Evolutionary conservation across 2,888 invertebrate species (phyloP).

Genomic region (Xanthia icteritia): DNA sequence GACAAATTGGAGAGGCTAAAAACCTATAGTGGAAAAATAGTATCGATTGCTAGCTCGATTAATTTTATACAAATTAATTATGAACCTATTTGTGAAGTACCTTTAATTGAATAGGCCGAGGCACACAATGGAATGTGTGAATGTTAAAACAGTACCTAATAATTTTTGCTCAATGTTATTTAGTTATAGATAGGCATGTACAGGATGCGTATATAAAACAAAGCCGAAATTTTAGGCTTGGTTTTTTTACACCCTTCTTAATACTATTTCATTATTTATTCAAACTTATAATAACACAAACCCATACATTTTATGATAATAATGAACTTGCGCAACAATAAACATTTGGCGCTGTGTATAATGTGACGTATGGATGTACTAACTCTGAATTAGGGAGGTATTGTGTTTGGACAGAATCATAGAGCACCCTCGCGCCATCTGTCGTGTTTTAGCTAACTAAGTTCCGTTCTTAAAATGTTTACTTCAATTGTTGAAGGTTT

Average conservation of each 20-base stretch:
- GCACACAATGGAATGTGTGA: not conserved
- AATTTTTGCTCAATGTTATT: not conserved
- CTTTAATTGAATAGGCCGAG: too few species aligned
- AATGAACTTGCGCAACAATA: constrained; percentile 80
- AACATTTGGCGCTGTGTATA: constrained; percentile 80
- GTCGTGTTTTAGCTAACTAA: constrained; percentile 76
- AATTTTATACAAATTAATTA: not conserved
- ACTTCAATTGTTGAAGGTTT: constrained; percentile 70
- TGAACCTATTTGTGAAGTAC: not conserved
- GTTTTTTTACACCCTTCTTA: not conserved
- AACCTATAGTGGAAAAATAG: too few species aligned
- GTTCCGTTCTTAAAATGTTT: constrained; percentile 74
- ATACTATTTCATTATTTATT: constrained; percentile 40
- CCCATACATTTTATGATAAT: constrained; percentile 67
- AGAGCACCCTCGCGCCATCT: constrained; percentile 82
- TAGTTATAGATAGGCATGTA: not conserved
- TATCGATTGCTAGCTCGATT: not conserved
- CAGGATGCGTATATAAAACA: not conserved
- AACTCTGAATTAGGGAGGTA: constrained; percentile 83
- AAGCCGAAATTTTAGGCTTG: not conserved
- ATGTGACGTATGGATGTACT: constrained; percentile 81
- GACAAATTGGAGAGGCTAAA: not conserved
- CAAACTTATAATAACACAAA: constrained; percentile 54
- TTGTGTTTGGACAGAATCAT: constrained; percentile 79
- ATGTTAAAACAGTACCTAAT: not conserved